A percentile compares a stretch with the other conserved stretches of the same genome.
Conservation (phyloP, 2,888 invertebrate species). For the Trichacis sp. region DNA sequence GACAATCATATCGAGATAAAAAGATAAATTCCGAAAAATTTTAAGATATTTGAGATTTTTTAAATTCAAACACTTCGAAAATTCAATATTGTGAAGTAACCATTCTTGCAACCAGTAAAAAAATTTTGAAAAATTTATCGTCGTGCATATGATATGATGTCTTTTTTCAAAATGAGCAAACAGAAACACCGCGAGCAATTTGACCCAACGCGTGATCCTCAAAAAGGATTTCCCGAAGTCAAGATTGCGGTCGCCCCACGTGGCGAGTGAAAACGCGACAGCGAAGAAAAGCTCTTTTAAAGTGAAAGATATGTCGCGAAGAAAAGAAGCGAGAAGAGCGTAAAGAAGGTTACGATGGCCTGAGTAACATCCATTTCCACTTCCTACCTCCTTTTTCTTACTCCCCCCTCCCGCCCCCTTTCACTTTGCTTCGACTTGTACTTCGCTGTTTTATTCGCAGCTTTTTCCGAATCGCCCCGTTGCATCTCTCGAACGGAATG, state of each 20-base stretch:
- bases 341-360: conserved; percentile 43
- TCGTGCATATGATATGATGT: too few relatives aligned
- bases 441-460: conserved; percentile 46
- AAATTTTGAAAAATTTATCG: too few relatives aligned
- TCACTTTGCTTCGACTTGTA: conserved; percentile 56
- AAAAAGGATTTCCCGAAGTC: conserved; percentile 14
- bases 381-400: conserved; percentile 27
- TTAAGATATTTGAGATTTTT: too few relatives aligned
- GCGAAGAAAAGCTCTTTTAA: conserved; percentile 58
- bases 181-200: not conserved
- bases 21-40: too few relatives aligned
- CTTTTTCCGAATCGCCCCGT: conserved; percentile 22
- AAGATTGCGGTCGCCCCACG: conserved; percentile 19
- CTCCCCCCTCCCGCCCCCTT: conserved; percentile 44
- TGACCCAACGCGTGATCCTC: conserved; percentile 1
- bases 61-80: too few relatives aligned
- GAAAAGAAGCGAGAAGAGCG: conserved; percentile 22
- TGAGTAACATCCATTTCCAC: conserved; percentile 64
- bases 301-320: conserved; percentile 37
- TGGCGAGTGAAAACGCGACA: conserved; percentile 42
- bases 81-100: too few relatives aligned
- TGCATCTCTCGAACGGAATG: conserved; percentile 25
- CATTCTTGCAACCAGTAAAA: too few relatives aligned
- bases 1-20: too few relatives aligned
- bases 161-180: not conserved